Percentiles rank a stretch among this genome's conserved stretches.
These are phyloP conservation scores for Drosophila azteca DNA, from an alignment of 1,140 invertebrate genomes.

Conservation along the genomic window DNA sequence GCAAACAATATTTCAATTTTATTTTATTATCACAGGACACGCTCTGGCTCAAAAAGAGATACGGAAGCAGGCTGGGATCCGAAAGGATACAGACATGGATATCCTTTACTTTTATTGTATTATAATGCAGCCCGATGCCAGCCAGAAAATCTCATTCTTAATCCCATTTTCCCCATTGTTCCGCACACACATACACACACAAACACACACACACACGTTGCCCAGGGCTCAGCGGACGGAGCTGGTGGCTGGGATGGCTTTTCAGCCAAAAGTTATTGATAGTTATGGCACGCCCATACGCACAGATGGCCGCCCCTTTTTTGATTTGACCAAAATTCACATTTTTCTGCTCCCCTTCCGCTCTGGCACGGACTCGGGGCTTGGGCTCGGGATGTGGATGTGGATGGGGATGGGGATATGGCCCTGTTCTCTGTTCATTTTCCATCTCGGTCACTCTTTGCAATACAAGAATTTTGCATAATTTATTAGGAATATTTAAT, in stretches of 20 bases:
- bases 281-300: conserved; percentile 70
- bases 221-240: conserved; percentile 1
- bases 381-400: no score
- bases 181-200: background rate
- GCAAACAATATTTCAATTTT: conserved; percentile 79
- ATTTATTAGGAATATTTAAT: conserved; percentile 82
- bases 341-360: conserved; percentile 11
- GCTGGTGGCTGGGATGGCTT: conserved; percentile 27
- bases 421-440: conserved; percentile 3
- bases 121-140: conserved; percentile 40
- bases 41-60: background rate
- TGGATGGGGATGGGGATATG: background rate
- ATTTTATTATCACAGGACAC: conserved; percentile 72
- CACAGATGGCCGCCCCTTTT: conserved; percentile 45
- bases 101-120: conserved; percentile 74
- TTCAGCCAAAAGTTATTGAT: conserved; percentile 71
- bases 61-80: no score
- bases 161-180: conserved; percentile 38
- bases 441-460: conserved; percentile 29
- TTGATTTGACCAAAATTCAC: conserved; percentile 60
- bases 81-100: conserved; percentile 41
- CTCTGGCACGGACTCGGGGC: no score
- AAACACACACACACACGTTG: background rate
- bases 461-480: conserved; percentile 78
- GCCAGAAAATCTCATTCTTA: conserved; percentile 35